A percentile compares a stretch with the other conserved stretches of the same genome.
phyloP scores from a whole-genome alignment of 2,113 vertebrate genomes.

The Henicopernis longicauda region DNA sequence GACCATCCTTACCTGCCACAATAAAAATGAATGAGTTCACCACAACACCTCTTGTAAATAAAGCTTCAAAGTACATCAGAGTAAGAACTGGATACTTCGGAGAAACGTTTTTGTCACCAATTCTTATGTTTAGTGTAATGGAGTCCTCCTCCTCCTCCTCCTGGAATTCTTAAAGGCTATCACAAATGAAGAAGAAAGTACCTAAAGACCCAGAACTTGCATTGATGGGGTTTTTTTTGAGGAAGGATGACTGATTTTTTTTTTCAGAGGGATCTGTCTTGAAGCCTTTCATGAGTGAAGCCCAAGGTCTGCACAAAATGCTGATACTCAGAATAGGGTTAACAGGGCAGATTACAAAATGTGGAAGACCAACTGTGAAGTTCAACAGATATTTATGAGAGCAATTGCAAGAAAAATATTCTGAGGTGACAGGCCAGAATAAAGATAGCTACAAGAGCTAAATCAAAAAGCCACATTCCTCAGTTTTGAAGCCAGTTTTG shows the following conservation, averaged over 20 bases:
- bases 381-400: background rate
- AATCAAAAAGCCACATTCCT: background rate
- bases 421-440: background rate
- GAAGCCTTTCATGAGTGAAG: background rate
- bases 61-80: background rate
- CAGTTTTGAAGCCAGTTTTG: background rate
- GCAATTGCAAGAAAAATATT: background rate
- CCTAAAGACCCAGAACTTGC: background rate
- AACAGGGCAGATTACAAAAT: background rate
- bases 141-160: background rate
- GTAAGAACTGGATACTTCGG: background rate
- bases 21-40: background rate
- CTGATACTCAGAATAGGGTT: background rate
- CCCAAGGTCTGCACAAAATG: background rate
- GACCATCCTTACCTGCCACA: background rate
- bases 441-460: background rate
- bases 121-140: background rate
- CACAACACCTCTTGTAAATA: background rate
- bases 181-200: background rate
- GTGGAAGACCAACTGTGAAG: background rate
- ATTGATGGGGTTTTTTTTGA: accelerated
- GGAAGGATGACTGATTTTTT: background rate
- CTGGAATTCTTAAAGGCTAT: background rate
- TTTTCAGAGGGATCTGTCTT: background rate
- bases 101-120: background rate